These are phyloP conservation scores for Microchrysa polita DNA, from an alignment of 2,888 invertebrate genomes.

Conservation along the genomic window DNA sequence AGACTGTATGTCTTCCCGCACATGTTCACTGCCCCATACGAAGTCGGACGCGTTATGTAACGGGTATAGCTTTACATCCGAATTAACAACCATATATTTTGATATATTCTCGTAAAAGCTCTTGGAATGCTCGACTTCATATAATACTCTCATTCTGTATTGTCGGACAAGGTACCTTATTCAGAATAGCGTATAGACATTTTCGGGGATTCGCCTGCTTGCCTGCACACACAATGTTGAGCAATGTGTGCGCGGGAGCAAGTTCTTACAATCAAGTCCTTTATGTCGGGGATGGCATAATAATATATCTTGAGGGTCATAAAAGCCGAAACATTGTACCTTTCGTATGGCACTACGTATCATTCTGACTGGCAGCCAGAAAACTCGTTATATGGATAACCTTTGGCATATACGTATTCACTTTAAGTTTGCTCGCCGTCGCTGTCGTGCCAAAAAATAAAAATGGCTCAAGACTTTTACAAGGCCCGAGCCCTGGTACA, in stretches of 20 bases:
- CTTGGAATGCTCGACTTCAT: not conserved
- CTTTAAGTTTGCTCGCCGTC: not conserved
- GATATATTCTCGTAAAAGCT: conserved; percentile 43
- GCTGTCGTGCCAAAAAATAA: not conserved
- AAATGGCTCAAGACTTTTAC: not conserved
- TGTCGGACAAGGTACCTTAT: not conserved
- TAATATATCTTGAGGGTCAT: conserved; percentile 41
- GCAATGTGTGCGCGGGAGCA: not conserved
- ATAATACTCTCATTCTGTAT: not conserved
- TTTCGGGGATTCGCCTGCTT: not conserved
- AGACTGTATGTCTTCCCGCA: not conserved
- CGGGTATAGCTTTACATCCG: conserved; percentile 21
- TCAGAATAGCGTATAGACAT: not conserved
- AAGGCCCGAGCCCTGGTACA: not conserved
- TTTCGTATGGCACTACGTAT: conserved; percentile 16
- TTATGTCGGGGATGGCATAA: conserved; percentile 13
- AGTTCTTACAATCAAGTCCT: not conserved
- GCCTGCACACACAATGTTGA: too few species aligned
- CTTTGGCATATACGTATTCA: conserved; percentile 12
- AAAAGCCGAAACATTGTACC: conserved; percentile 39
- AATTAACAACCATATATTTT: conserved; percentile 42
- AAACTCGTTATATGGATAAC: conserved; percentile 12
- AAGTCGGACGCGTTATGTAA: conserved; percentile 11
- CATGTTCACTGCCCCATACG: not conserved
- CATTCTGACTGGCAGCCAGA: not conserved